These are phyloP conservation scores for Rhamphomyia laevipes DNA, from an alignment of 2,888 invertebrate species.

Conservation along the genomic window DNA sequence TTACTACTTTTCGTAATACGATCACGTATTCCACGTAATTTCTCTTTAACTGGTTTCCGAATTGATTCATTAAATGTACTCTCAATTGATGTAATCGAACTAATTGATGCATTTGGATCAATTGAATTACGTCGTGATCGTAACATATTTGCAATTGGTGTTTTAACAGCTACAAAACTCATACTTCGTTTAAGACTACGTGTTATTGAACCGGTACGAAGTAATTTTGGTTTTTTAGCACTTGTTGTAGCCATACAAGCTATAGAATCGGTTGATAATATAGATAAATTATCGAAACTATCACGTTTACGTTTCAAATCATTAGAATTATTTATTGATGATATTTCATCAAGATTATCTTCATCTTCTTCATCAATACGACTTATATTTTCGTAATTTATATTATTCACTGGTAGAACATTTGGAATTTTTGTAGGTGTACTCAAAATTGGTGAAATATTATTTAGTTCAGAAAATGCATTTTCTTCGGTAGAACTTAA, in stretches of 20 bases:
- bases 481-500: slow-evolving; percentile 16
- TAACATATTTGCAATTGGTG: slow-evolving; percentile 29
- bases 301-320: slow-evolving; percentile 34
- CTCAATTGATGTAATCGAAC: slow-evolving; percentile 31
- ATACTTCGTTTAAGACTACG: slow-evolving; percentile 33
- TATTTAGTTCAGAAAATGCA: slow-evolving; percentile 22
- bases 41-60: slow-evolving; percentile 32
- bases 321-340: slow-evolving; percentile 27
- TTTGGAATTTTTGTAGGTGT: slow-evolving; percentile 3
- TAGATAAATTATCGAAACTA: slow-evolving; percentile 33
- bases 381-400: slow-evolving; percentile 5
- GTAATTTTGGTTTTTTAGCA: slow-evolving; percentile 36
- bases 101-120: slow-evolving; percentile 30
- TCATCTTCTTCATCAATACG: slow-evolving; percentile 32
- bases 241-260: slow-evolving; percentile 24
- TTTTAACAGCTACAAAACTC: slow-evolving; percentile 35
- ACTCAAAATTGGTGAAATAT: slow-evolving; percentile 32
- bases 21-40: slow-evolving; percentile 29
- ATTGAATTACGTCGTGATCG: slow-evolving; percentile 21
- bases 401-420: neutral
- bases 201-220: slow-evolving; percentile 35
- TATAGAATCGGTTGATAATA: slow-evolving; percentile 34
- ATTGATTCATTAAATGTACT: slow-evolving; percentile 33
- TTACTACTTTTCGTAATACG: slow-evolving; percentile 28
- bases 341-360: slow-evolving; percentile 33